Evolutionary conservation across 1,140 invertebrate species (phyloP).

Genomic region (Diachasma alloeum): DNA sequence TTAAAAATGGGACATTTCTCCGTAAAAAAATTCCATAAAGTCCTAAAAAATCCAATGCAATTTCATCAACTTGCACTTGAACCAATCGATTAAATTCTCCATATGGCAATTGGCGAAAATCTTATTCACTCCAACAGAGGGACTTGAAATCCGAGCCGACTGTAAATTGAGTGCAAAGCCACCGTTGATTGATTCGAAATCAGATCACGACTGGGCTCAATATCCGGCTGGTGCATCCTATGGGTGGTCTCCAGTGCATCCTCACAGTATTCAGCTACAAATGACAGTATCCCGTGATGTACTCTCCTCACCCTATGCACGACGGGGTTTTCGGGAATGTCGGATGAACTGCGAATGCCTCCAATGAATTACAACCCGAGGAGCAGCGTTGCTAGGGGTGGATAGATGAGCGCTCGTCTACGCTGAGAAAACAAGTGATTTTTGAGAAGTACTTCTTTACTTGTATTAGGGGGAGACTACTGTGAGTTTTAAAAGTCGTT

Average conservation of each 20-base stretch:
- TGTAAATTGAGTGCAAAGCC: constrained; percentile 65
- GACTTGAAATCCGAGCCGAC: constrained; percentile 52
- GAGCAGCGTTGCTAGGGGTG: not conserved
- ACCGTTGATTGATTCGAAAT: constrained; percentile 64
- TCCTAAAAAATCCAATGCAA: no score
- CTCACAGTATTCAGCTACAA: not conserved
- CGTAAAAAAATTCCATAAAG: no score
- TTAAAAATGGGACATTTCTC: no score
- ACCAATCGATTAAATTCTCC: no score
- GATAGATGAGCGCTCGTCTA: not conserved
- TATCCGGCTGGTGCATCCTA: constrained; percentile 40
- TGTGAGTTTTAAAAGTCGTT: no score
- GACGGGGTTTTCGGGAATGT: not conserved
- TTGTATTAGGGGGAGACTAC: no score
- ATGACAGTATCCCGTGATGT: not conserved
- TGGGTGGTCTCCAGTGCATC: constrained; percentile 6
- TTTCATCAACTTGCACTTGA: no score
- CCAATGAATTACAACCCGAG: not conserved
- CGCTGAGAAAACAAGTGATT: no score
- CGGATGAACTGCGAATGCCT: not conserved
- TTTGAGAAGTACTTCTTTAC: no score
- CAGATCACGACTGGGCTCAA: constrained; percentile 50
- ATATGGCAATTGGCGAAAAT: not conserved
- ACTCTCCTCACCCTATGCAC: not conserved
- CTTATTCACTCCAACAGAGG: constrained; percentile 7